Conservation (phyloP, 2,888 invertebrate genomes). For the Cynaeus angustus region DNA sequence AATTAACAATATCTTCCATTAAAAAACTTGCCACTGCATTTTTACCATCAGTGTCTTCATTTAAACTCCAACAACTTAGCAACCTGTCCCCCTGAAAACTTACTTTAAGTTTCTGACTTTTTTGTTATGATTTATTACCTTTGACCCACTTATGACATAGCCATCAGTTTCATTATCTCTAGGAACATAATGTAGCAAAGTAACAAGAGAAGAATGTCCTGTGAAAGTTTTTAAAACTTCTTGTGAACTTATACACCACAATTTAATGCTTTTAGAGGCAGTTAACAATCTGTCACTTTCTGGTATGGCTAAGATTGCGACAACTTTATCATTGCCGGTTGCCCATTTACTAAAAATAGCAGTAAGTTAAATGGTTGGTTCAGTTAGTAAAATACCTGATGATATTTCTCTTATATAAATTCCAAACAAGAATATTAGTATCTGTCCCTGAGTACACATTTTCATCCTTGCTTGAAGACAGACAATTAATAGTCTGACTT, state of each 20-base stretch:
- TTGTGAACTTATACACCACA: constrained; percentile 78
- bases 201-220: constrained; percentile 78
- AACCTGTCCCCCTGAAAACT: constrained; percentile 68
- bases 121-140: constrained; percentile 57
- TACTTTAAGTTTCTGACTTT: neutral
- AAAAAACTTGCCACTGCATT: constrained; percentile 76
- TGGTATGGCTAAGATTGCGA: constrained; percentile 77
- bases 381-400: constrained; percentile 69
- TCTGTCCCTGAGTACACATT: constrained; percentile 75
- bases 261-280: constrained; percentile 73
- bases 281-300: constrained; percentile 70
- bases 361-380: neutral
- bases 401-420: constrained; percentile 72
- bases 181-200: constrained; percentile 70
- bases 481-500: constrained; percentile 67
- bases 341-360: constrained; percentile 78
- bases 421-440: constrained; percentile 75
- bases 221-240: constrained; percentile 77
- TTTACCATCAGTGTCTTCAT: constrained; percentile 71
- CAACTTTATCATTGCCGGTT: constrained; percentile 75
- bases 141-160: constrained; percentile 73
- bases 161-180: constrained; percentile 59
- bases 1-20: constrained; percentile 80
- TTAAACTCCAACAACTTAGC: constrained; percentile 73
- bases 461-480: constrained; percentile 76